A percentile compares a stretch with the other conserved stretches of the same genome.
Conservation (phyloP, 35 echinoderm and acorn worm species). For the Apostichopus californicus region DNA sequence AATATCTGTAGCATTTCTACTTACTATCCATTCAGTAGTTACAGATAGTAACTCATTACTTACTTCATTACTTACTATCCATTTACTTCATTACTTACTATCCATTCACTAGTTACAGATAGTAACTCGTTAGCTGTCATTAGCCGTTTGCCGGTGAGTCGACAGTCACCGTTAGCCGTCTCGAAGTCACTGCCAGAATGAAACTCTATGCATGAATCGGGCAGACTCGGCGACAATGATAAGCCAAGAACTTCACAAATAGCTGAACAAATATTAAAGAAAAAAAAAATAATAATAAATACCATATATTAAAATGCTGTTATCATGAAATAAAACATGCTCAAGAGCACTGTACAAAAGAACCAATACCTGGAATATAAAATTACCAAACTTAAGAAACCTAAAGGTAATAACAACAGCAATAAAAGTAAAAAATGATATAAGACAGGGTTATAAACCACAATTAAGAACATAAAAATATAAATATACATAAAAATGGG, state of each 20-base stretch:
- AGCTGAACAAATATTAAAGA: not conserved
- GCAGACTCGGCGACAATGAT: not conserved
- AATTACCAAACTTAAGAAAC: too few relatives aligned
- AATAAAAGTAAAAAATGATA: too few relatives aligned
- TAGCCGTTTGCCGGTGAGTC: not conserved
- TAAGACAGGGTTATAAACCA: too few relatives aligned
- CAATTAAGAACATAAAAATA: too few relatives aligned
- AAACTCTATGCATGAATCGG: not conserved
- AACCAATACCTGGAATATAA: too few relatives aligned
- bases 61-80: too few relatives aligned
- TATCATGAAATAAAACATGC: too few relatives aligned
- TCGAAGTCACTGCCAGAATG: not conserved
- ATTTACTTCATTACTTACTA: not conserved
- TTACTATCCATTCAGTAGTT: not conserved
- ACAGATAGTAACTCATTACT: not conserved
- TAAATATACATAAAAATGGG: too few relatives aligned
- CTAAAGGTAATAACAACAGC: too few relatives aligned
- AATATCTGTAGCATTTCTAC: not conserved
- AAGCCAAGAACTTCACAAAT: constrained; percentile 15
- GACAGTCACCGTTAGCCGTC: not conserved
- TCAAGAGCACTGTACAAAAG: too few relatives aligned
- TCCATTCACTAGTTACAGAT: not conserved
- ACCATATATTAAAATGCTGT: too few relatives aligned
- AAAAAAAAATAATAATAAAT: too few relatives aligned
- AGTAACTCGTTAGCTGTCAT: not conserved